Evolutionary conservation across 2,113 vertebrate genomes (phyloP).

Genomic region (Mohoua ochrocephala): DNA sequence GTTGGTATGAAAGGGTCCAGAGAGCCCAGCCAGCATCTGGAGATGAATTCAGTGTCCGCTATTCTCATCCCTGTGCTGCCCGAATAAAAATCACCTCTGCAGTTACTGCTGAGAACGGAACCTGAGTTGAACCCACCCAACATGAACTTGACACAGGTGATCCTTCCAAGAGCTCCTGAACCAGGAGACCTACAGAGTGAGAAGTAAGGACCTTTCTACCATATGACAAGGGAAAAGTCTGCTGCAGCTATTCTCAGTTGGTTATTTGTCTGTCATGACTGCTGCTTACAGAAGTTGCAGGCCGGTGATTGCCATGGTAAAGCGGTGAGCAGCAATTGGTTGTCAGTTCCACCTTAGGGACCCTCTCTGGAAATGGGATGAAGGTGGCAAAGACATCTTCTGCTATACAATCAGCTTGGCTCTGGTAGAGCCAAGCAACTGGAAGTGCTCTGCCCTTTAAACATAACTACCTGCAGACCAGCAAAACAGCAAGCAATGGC

Average conservation of each 20-base stretch:
- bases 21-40: background rate
- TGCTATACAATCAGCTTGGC: background rate
- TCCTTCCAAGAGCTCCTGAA: background rate
- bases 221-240: background rate
- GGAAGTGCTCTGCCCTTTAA: background rate
- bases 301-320: fast-evolving
- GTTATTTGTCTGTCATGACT: background rate
- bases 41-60: background rate
- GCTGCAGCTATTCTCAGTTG: fast-evolving
- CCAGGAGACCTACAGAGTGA: background rate
- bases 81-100: background rate
- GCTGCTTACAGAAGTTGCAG: background rate
- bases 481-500: background rate
- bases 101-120: background rate
- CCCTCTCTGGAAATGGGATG: background rate
- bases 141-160: background rate
- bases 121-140: background rate
- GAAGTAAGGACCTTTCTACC: background rate
- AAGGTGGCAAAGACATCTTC: background rate
- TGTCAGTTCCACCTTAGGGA: background rate
- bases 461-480: background rate
- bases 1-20: background rate
- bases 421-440: background rate
- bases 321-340: background rate
- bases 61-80: background rate